phyloP scores from a whole-genome alignment of 2,888 invertebrate genomes.

The Graphium colonna region DNA sequence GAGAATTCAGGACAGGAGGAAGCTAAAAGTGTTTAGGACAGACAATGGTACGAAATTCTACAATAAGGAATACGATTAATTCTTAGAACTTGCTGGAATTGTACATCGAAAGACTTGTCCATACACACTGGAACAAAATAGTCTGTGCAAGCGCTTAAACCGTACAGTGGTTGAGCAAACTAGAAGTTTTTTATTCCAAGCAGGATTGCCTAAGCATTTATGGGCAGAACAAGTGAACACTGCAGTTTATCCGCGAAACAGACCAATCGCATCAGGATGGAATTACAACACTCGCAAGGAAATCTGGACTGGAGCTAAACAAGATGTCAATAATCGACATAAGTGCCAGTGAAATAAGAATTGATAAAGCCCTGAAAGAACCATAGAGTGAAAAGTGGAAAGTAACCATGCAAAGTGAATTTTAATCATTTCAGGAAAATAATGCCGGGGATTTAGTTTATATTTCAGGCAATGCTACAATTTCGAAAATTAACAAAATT shows the following conservation, averaged over 20 bases:
- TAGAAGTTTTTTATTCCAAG: slow-evolving; percentile 23
- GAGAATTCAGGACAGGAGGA: slow-evolving; percentile 7
- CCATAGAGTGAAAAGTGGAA: slow-evolving; percentile 10
- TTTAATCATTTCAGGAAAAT: slow-evolving; percentile 14
- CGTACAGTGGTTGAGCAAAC: slow-evolving; percentile 20
- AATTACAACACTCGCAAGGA: slow-evolving; percentile 26
- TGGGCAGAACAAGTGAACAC: slow-evolving; percentile 24
- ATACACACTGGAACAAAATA: slow-evolving; percentile 41
- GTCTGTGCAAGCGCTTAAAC: slow-evolving; percentile 26
- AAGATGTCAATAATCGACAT: slow-evolving; percentile 23
- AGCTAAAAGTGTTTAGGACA: slow-evolving; percentile 11
- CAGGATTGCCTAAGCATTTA: slow-evolving; percentile 17
- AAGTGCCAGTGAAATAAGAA: slow-evolving; percentile 5
- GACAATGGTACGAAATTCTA: slow-evolving; percentile 18
- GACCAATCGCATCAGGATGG: slow-evolving; percentile 19
- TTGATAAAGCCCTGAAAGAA: slow-evolving; percentile 7
- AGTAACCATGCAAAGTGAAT: slow-evolving; percentile 11
- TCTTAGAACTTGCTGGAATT: slow-evolving; percentile 31
- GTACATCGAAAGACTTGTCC: slow-evolving; percentile 35
- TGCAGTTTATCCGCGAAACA: slow-evolving; percentile 22
- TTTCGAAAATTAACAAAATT: no score
- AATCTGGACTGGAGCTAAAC: slow-evolving; percentile 26
- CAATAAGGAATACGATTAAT: slow-evolving; percentile 6
- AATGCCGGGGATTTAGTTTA: slow-evolving; percentile 21
- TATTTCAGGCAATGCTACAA: neutral